phyloP scores from a whole-genome alignment of 23 tunicate genomes.

The Styela clava region DNA sequence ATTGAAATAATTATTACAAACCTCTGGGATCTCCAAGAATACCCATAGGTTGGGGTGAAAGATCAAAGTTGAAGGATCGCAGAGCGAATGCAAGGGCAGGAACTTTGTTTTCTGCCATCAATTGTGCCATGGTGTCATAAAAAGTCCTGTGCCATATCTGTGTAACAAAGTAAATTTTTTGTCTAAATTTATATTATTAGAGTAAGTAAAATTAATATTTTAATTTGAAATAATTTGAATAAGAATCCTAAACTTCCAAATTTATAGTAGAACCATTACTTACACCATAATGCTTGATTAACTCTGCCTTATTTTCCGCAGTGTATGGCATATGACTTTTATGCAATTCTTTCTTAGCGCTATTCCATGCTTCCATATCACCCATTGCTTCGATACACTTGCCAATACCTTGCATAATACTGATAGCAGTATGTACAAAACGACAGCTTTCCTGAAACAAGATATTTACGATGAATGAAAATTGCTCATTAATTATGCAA shows the following conservation, averaged over 20 bases:
- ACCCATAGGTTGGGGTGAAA: slow-evolving; percentile 4
- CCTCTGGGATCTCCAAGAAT: slow-evolving; percentile 23
- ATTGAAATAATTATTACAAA: too few relatives aligned
- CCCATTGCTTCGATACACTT: slow-evolving; percentile 62
- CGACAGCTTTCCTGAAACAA: slow-evolving; percentile 60
- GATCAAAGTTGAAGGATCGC: slow-evolving; percentile 43
- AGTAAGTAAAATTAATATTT: too few relatives aligned
- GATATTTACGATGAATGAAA: not conserved
- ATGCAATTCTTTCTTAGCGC: slow-evolving; percentile 31
- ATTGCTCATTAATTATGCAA: not conserved
- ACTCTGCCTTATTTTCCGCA: slow-evolving; percentile 18
- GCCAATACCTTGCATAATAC: slow-evolving; percentile 38
- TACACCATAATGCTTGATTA: slow-evolving; percentile 37
- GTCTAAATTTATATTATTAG: too few relatives aligned
- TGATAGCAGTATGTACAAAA: slow-evolving; percentile 52
- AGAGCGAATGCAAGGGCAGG: slow-evolving; percentile 41
- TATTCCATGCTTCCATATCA: slow-evolving; percentile 32
- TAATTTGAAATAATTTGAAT: too few relatives aligned
- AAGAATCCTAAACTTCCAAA: too few relatives aligned
- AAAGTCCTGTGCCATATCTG: slow-evolving; percentile 53
- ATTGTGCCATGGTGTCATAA: slow-evolving; percentile 27
- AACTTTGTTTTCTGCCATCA: slow-evolving; percentile 36
- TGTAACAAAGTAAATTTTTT: too few relatives aligned
- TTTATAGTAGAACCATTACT: not conserved
- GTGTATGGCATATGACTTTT: slow-evolving; percentile 65